Conservation (phyloP, 1,140 invertebrate species). For the Dendroctonus valens region DNA sequence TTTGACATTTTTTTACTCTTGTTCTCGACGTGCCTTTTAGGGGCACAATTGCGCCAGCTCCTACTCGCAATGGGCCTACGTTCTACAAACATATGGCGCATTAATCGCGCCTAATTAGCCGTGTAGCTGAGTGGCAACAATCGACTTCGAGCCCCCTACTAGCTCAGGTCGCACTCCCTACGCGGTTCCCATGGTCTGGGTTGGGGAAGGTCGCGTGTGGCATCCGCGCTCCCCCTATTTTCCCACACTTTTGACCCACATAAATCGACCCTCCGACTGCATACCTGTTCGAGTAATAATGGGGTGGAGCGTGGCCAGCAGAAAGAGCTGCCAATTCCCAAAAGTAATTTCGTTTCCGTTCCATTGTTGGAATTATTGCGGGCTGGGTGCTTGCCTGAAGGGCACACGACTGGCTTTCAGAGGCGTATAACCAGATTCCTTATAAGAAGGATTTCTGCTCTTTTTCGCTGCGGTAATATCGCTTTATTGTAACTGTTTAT, state of each 20-base stretch:
- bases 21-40: conserved; percentile 17
- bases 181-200: not conserved
- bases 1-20: conserved; percentile 16
- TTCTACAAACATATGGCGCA: conserved; percentile 11
- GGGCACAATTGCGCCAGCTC: conserved; percentile 6
- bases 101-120: conserved; percentile 1
- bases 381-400: not conserved
- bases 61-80: conserved; percentile 5
- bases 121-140: not conserved
- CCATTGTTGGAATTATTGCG: conserved; percentile 7
- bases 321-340: not conserved
- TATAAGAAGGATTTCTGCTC: too few relatives aligned
- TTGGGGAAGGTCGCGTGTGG: conserved; percentile 7
- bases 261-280: not conserved
- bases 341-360: conserved; percentile 8
- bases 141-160: not conserved
- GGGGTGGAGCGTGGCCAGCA: conserved; percentile 9
- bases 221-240: conserved; percentile 4
- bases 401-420: conserved; percentile 4
- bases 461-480: too few relatives aligned
- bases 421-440: too few relatives aligned
- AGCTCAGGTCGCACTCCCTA: too few relatives aligned
- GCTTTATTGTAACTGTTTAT: too few relatives aligned
- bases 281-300: conserved; percentile 9
- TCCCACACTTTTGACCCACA: conserved; percentile 9